Evolutionary conservation across 2,797 vertebrate species (phyloP), one percentile per base, ranked within the genome.

Genomic region (Cirrhinus mrigala): DNA sequence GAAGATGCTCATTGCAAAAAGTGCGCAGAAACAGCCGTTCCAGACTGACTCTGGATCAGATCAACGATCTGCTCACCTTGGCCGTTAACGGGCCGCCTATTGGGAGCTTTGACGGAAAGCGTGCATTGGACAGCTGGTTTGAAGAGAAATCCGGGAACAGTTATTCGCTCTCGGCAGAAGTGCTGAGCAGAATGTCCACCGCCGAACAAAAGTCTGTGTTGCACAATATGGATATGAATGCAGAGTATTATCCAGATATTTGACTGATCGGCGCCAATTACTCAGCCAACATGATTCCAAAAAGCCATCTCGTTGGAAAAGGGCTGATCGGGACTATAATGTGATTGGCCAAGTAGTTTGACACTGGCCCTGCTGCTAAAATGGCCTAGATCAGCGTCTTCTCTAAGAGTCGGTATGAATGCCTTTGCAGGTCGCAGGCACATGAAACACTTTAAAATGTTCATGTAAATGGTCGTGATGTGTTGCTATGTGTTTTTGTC

Each of bases 91-190:
- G 98, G 15, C 97, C 97, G 0, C 95, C 97, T 83, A 97, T 99
- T 6, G 90, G 94, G 40, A 96, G 88, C 94, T 99, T 99, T 0
- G 98, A 99, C 14, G 97, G 96, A 89, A 99, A 99, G 93, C 93
- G 98, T 87, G 97, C 98, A 0, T 86, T 99, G 87, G 98, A 99
- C 92, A 97, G 97, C 92, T 99, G 98, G 98, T 99, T 99, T 1
- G 97, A 99, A 92, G 98, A 99, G 93, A 99, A 98, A 92, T 99
- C 97, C 0, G 97, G 97, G 87, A 97, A 96, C 88, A 96, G 96
- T 83, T 97, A 96, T 0, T 92, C 97, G 0, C 93, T 97, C 76
- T 97, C 97, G 0, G 92, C 96, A 0, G 97, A 98, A 88, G 95
- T 97, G 92, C 86, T 97, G 89, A 97, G 93, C 93, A 95, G 96